Evolutionary conservation across 37 sponge, comb jelly and placozoan genomes (phyloP).

Genomic region (Theonella swinhoei): DNA sequence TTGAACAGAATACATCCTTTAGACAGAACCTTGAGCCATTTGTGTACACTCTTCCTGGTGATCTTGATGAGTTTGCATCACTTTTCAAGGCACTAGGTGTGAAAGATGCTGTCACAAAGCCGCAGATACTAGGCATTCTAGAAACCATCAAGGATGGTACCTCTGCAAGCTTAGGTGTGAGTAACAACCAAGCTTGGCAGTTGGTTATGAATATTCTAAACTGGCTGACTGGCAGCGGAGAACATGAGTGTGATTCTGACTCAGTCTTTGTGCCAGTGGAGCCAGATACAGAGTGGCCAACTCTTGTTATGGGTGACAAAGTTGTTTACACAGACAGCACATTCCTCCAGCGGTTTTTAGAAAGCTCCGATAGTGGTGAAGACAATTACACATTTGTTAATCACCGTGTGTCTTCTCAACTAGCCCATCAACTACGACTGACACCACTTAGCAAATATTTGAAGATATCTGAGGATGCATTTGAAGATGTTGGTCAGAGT

Average conservation of each 20-base stretch:
- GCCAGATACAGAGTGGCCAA: conserved; percentile 15
- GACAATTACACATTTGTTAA: conserved; percentile 26
- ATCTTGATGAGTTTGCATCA: background rate
- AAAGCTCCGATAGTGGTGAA: background rate
- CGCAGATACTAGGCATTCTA: conserved; percentile 46
- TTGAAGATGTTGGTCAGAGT: conserved; percentile 67
- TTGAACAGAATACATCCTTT: conserved; percentile 18
- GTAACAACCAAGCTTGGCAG: conserved; percentile 27
- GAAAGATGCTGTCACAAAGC: background rate
- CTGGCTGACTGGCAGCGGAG: conserved; percentile 53
- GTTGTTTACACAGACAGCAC: conserved; percentile 57
- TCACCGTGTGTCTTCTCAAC: conserved; percentile 3
- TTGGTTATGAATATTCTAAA: conserved; percentile 49
- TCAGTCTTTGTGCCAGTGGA: conserved; percentile 30
- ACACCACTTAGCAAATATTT: conserved; percentile 40
- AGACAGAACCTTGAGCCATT: conserved; percentile 38
- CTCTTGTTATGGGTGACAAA: conserved; percentile 4
- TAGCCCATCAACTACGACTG: conserved; percentile 4
- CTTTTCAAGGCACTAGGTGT: conserved; percentile 52
- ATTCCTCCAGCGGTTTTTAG: conserved; percentile 14
- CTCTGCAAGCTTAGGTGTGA: background rate
- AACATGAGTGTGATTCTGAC: background rate
- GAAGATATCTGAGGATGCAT: conserved; percentile 53
- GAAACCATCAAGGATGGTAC: conserved; percentile 27
- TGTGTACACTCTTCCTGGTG: conserved; percentile 43